phyloP scores from a whole-genome alignment of 2,888 invertebrate species.

The Rotaria macrura region DNA sequence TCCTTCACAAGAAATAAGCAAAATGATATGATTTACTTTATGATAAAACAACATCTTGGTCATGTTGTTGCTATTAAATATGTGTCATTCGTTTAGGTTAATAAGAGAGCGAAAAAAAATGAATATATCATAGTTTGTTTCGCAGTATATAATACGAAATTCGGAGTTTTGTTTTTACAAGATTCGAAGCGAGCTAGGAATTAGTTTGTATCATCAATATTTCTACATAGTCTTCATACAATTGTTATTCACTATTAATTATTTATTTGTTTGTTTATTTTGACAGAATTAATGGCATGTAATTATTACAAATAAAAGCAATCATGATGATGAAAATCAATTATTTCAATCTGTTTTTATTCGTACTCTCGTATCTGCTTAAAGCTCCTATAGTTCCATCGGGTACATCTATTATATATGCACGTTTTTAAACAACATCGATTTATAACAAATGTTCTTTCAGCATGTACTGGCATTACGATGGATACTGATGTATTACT shows the following conservation, averaged over 20 bases:
- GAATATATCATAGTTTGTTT: too few relatives aligned
- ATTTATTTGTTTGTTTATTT: constrained; percentile 62
- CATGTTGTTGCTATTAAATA: constrained; percentile 79
- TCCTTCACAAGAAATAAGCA: constrained; percentile 29
- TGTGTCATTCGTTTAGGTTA: constrained; percentile 86
- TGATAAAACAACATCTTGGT: constrained; percentile 63
- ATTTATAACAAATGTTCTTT: not conserved
- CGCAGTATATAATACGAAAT: too few relatives aligned
- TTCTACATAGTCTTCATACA: constrained; percentile 84
- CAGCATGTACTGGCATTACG: constrained; percentile 23
- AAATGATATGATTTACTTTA: constrained; percentile 75
- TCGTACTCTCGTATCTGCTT: constrained; percentile 53
- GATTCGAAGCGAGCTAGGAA: constrained; percentile 77
- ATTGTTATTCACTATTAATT: constrained; percentile 86
- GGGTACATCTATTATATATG: not conserved
- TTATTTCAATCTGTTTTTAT: not conserved
- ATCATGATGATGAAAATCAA: not conserved
- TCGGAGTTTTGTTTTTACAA: not conserved
- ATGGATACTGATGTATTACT: constrained; percentile 27
- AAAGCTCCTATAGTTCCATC: constrained; percentile 77
- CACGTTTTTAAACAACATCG: constrained; percentile 11
- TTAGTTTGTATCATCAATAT: constrained; percentile 86
- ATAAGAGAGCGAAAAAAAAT: too few relatives aligned
- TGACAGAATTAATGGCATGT: constrained; percentile 51
- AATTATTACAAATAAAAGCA: not conserved